phyloP scores from a whole-genome alignment of 2,113 vertebrate species.

The Sula dactylatra region DNA sequence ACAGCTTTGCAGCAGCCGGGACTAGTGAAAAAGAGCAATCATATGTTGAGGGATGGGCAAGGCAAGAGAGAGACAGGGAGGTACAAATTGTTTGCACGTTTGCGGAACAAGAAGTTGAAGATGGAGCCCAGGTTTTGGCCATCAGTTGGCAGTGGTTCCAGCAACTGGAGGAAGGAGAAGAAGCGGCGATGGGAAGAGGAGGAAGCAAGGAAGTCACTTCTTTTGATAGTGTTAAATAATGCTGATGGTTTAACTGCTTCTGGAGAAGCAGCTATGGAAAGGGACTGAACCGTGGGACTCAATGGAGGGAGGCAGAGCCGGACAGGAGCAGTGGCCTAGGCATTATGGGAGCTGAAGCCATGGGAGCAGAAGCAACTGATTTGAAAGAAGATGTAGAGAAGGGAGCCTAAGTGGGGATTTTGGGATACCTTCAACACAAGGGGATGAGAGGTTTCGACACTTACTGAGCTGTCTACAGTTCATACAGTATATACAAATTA shows the following conservation, averaged over 20 bases:
- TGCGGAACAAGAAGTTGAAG: not conserved
- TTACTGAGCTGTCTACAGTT: not conserved
- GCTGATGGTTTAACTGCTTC: not conserved
- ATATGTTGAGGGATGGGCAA: not conserved
- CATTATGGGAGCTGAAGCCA: not conserved
- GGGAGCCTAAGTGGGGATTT: not conserved
- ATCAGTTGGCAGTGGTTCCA: not conserved
- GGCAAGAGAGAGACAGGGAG: not conserved
- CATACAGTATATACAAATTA: no score
- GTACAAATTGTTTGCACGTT: not conserved
- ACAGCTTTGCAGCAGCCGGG: constrained; percentile 7
- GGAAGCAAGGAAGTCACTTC: not conserved
- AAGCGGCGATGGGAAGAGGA: accelerated
- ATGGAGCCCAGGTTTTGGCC: constrained; percentile 8
- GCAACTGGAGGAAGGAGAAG: not conserved
- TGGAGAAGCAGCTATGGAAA: not conserved
- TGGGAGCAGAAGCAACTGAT: not conserved
- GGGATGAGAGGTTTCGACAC: not conserved
- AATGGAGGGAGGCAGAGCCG: not conserved
- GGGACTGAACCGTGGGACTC: not conserved
- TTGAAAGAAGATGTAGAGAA: not conserved
- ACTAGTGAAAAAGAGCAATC: not conserved
- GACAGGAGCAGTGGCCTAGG: not conserved
- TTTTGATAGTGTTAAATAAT: not conserved
- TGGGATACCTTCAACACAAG: not conserved